Evolutionary conservation across 2,113 vertebrate species (phyloP).

Genomic region (Perca schrenkii): DNA sequence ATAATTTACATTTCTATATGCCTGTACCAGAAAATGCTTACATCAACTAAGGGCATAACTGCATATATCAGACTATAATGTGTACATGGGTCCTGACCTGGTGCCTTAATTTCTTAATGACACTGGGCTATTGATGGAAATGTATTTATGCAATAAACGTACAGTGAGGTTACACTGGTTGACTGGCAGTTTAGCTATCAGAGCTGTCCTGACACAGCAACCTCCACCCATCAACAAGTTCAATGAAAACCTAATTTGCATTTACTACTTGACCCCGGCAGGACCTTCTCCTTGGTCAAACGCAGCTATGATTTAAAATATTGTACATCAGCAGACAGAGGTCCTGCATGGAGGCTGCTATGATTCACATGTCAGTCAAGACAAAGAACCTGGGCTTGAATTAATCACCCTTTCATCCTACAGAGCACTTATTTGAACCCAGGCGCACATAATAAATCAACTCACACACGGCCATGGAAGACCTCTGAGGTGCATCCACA

Average conservation of each 20-base stretch:
- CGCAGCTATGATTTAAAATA: slow-evolving; percentile 30
- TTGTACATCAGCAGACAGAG: slow-evolving; percentile 29
- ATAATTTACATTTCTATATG: background rate
- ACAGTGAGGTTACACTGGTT: background rate
- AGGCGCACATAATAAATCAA: slow-evolving; percentile 3
- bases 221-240: background rate
- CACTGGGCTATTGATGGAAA: background rate
- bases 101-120: background rate
- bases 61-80: background rate
- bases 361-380: slow-evolving; percentile 28
- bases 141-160: slow-evolving; percentile 1
- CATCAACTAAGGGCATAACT: background rate
- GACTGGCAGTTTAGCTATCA: slow-evolving; percentile 9
- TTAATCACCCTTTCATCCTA: slow-evolving; percentile 39
- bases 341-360: slow-evolving; percentile 1
- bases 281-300: background rate
- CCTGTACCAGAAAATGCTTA: too few species aligned
- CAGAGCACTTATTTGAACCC: slow-evolving; percentile 15
- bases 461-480: background rate
- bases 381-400: slow-evolving; percentile 42
- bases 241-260: slow-evolving; percentile 25
- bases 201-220: background rate
- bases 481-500: background rate
- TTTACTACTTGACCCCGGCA: background rate
- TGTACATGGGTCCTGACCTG: background rate